Evolutionary conservation across 2,797 vertebrate genomes (phyloP), one percentile per base, ranked within the genome.

Genomic region (Morelia viridis): DNA sequence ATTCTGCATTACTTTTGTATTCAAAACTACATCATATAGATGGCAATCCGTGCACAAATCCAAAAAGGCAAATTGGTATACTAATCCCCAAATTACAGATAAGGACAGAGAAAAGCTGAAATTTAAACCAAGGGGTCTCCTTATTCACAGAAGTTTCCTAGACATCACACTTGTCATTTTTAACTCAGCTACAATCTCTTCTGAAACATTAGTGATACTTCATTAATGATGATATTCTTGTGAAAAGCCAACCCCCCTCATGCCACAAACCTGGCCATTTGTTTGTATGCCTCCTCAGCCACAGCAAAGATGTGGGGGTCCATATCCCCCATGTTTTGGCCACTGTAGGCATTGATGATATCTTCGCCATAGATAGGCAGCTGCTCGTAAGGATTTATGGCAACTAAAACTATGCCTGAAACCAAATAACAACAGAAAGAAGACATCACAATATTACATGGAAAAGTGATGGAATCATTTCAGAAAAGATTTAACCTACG

Each of bases 251-350:
- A 24, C 22, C 10, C 19, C 0, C 7, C 53, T 53, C 28, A 22
- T 61, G 87, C 93, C 90, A 98, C 98, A 94, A 94, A 99, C 99
- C 99, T 99, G 97, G 99, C 99, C 99, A 99, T 99, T 97, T 99
- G 99, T 94, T 99, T 99, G 94, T 99, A 99, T 1, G 99, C 99
- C 95, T 99, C 99, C 92, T 99, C 99, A 88, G 99, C 99, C 97
- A 99, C 99, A 0, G 99, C 99, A 64, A 99, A 99, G 97, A 99
- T 99, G 95, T 99, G 99, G 6, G 99, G 99, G 95, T 99, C 99
- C 99, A 99, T 99, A 96, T 99, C 99, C 19, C 99, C 99, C 99
- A 99, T 99, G 91, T 99, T 99, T 97, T 99, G 99, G 65, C 99
- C 99, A 31, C 99, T 99, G 97, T 99, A 99, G 0, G 99, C 99